phyloP scores from a whole-genome alignment of 1,140 invertebrate species.

The Drosophila mayri region DNA sequence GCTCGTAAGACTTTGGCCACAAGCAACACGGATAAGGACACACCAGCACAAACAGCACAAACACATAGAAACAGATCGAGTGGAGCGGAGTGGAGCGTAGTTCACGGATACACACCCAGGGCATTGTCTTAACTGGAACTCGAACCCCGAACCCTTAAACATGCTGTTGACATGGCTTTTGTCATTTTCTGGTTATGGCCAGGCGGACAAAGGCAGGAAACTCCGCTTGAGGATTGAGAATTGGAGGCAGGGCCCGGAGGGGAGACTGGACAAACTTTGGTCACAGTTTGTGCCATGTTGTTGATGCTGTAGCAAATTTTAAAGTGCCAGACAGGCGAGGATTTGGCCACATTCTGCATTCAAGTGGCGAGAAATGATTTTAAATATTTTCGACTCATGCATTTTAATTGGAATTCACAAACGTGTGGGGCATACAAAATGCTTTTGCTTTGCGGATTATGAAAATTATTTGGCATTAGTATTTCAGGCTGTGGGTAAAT shows the following conservation, averaged over 20 bases:
- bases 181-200: constrained; percentile 80
- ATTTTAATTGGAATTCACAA: constrained; percentile 39
- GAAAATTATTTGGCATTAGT: constrained; percentile 16
- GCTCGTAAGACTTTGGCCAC: constrained; percentile 65
- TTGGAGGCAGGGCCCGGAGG: not conserved
- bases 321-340: constrained; percentile 21
- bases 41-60: constrained; percentile 15
- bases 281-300: constrained; percentile 60
- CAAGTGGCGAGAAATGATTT: constrained; percentile 52
- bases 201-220: constrained; percentile 73
- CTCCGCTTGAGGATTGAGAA: constrained; percentile 5
- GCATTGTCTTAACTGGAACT: constrained; percentile 72
- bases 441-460: constrained; percentile 32
- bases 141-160: constrained; percentile 62
- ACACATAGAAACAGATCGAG: constrained; percentile 10
- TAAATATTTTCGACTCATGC: constrained; percentile 40
- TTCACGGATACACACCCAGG: constrained; percentile 22
- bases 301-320: constrained; percentile 69
- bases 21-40: constrained; percentile 63
- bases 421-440: constrained; percentile 29
- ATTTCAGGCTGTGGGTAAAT: constrained; percentile 18
- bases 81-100: constrained; percentile 3
- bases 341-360: constrained; percentile 31
- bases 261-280: constrained; percentile 32
- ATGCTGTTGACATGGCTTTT: constrained; percentile 81